Percentiles rank a stretch among this genome's conserved stretches.
These are phyloP conservation scores for Pan paniscus DNA, from an alignment of 2,113 vertebrate species.

Conservation along the genomic window DNA sequence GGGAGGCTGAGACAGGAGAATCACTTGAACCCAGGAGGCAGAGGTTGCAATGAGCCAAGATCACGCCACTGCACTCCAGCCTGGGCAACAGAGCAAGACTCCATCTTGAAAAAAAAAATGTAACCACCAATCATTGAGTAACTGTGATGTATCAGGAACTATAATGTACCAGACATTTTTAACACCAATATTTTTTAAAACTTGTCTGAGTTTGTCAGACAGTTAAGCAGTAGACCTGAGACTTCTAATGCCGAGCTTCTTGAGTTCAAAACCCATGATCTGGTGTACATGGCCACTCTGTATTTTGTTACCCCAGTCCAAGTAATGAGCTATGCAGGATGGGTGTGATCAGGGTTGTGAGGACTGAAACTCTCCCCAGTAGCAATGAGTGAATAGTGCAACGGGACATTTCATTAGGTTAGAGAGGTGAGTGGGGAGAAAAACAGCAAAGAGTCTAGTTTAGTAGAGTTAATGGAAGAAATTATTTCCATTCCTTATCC, in stretches of 20 bases:
- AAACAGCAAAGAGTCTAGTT: not conserved
- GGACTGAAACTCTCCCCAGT: not conserved
- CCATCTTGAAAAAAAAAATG: too few relatives aligned
- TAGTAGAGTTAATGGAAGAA: not conserved
- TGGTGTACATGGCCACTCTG: not conserved
- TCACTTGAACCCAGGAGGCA: too few relatives aligned
- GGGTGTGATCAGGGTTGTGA: not conserved
- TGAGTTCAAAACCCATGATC: not conserved
- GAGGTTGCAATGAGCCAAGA: too few relatives aligned
- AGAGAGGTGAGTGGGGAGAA: rapidly evolving
- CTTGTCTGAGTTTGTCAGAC: not conserved
- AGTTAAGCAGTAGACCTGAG: not conserved
- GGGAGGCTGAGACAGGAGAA: too few relatives aligned
- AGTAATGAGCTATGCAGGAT: not conserved
- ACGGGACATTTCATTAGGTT: not conserved
- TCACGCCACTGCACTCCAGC: too few relatives aligned
- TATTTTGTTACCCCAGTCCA: not conserved
- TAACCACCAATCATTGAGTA: not conserved
- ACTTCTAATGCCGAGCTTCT: not conserved
- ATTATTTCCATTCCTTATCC: not conserved
- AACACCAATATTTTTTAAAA: slow-evolving; percentile 1
- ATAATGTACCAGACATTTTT: not conserved
- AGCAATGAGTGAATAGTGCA: too few relatives aligned
- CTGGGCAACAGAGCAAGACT: too few relatives aligned
- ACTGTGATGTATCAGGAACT: not conserved